phyloP scores from a whole-genome alignment of 2,888 invertebrate species.

The Cetonia aurata region DNA sequence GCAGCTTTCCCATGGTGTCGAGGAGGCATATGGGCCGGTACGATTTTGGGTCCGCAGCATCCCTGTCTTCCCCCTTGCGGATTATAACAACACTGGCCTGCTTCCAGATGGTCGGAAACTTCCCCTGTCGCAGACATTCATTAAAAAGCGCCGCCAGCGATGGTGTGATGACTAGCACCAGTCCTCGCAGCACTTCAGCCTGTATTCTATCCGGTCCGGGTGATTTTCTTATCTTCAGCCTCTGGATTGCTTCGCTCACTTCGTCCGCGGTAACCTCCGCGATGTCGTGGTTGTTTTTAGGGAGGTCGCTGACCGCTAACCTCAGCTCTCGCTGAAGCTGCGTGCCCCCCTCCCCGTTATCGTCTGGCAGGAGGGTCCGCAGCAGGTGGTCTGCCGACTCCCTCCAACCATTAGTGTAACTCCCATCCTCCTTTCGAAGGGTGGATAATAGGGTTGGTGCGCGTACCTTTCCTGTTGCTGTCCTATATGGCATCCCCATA shows the following conservation, averaged over 20 bases:
- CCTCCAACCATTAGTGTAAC: constrained; percentile 37
- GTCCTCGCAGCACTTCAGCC: constrained; percentile 16
- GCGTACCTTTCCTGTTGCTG: constrained; percentile 29
- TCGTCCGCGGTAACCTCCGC: not conserved
- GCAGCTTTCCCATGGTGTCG: no score
- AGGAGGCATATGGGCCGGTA: no score
- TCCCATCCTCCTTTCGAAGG: constrained; percentile 27
- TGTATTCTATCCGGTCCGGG: constrained; percentile 40
- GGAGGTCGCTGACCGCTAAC: not conserved
- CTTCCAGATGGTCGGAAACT: not conserved
- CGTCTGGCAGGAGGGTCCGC: constrained; percentile 40
- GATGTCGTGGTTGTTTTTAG: not conserved
- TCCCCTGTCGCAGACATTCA: no score
- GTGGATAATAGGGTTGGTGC: constrained; percentile 30
- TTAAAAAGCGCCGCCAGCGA: constrained; percentile 39
- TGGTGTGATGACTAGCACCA: not conserved
- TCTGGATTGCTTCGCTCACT: constrained; percentile 5
- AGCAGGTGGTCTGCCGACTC: no score
- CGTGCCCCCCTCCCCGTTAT: not conserved
- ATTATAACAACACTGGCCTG: no score
- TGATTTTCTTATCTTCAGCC: constrained; percentile 18
- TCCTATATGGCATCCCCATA: constrained; percentile 2
- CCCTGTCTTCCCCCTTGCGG: no score
- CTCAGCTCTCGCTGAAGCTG: not conserved
- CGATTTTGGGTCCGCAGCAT: no score